These are phyloP conservation scores for Xerus rutilus DNA, from an alignment of 2,797 vertebrate genomes.

Conservation along the genomic window DNA sequence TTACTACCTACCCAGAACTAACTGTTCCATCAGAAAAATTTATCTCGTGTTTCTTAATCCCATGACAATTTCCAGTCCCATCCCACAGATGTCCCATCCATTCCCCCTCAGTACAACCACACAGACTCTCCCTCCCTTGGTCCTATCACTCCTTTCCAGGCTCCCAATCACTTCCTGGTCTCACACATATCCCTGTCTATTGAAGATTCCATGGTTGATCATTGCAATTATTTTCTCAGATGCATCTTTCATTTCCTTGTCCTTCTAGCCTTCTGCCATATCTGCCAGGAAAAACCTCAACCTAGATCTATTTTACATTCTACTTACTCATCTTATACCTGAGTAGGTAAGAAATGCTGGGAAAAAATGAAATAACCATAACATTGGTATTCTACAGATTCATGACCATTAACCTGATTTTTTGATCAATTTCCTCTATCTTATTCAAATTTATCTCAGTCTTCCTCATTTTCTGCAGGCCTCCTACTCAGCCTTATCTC, in stretches of 20 bases:
- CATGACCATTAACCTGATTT: slow-evolving; percentile 20
- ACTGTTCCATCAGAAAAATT: neutral
- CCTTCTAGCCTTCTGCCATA: neutral
- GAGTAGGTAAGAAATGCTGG: neutral
- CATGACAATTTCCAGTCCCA: too few species aligned
- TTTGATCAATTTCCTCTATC: neutral
- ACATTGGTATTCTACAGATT: slow-evolving; percentile 5
- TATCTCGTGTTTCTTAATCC: neutral
- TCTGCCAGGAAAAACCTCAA: neutral
- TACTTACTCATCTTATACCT: neutral
- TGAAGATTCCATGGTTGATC: neutral
- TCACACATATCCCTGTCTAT: neutral
- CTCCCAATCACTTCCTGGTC: neutral
- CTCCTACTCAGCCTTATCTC: neutral
- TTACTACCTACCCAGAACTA: neutral
- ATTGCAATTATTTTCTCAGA: neutral
- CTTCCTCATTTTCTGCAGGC: neutral
- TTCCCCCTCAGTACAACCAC: neutral
- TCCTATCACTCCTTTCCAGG: neutral
- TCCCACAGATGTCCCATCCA: neutral
- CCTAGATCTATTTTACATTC: neutral
- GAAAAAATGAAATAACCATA: slow-evolving; percentile 26
- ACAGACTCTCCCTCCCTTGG: neutral
- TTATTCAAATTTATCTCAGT: slow-evolving; percentile 35
- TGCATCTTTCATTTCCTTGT: neutral